A percentile compares a stretch with the other conserved stretches of the same genome.
Conservation (phyloP, 2,888 invertebrate genomes). For the Ditula angustiorana region DNA sequence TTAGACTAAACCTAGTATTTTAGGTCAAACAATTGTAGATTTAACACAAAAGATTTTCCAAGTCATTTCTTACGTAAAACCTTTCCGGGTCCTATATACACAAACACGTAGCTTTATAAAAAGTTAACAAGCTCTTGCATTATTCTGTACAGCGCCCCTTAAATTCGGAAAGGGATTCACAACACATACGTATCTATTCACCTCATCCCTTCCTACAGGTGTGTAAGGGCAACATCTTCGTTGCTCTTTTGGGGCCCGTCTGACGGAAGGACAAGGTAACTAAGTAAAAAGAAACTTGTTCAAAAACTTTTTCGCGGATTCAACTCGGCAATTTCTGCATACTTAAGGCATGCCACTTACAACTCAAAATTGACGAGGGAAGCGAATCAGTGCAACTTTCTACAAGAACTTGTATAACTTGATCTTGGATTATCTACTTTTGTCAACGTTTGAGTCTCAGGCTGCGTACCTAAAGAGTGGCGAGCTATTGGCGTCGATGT, state of each 20-base stretch:
- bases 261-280: conserved; percentile 17
- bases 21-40: neutral
- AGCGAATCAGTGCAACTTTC: conserved; percentile 6
- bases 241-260: conserved; percentile 9
- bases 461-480: no score
- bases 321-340: conserved; percentile 11
- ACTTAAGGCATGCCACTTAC: conserved; percentile 11
- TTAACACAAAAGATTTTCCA: neutral
- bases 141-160: conserved; percentile 23
- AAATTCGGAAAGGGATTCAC: conserved; percentile 15
- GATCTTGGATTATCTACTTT: neutral
- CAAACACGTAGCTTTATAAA: neutral
- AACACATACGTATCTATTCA: conserved; percentile 8
- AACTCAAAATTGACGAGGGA: conserved; percentile 4
- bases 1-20: no score
- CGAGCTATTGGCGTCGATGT: no score
- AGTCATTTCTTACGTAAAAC: neutral
- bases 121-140: conserved; percentile 22
- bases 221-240: neutral
- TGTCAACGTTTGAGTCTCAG: neutral
- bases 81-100: neutral
- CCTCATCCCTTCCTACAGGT: conserved; percentile 14
- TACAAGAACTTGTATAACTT: conserved; percentile 1
- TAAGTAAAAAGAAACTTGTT: conserved; percentile 27
- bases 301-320: conserved; percentile 26